These are phyloP conservation scores for Tillus elongatus DNA, from an alignment of 2,888 invertebrate species.

Conservation along the genomic window DNA sequence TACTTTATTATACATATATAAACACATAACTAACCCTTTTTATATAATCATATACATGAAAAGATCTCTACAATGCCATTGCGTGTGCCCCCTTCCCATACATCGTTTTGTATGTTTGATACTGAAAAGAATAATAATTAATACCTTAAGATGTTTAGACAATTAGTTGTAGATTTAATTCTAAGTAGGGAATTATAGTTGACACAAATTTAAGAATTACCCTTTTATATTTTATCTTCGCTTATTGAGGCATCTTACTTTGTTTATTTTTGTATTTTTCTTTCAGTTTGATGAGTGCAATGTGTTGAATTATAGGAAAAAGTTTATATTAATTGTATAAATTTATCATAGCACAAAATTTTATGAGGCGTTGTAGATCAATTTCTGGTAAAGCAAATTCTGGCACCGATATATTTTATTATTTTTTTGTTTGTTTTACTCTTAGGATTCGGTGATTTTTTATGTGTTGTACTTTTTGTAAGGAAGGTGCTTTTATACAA, in stretches of 20 bases:
- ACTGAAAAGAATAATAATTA: conserved; percentile 23
- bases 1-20: conserved; percentile 1
- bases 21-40: conserved; percentile 13
- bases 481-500: conserved; percentile 26
- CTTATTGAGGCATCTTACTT: neutral
- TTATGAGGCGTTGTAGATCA: conserved; percentile 27
- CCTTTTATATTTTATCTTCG: neutral
- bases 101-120: conserved; percentile 32
- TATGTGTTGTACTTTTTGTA: neutral
- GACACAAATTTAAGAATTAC: neutral
- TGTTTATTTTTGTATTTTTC: neutral
- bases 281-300: conserved; percentile 17
- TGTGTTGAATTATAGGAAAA: conserved; percentile 19
- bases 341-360: conserved; percentile 23
- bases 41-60: conserved; percentile 27
- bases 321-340: conserved; percentile 13
- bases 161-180: neutral
- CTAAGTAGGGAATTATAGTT: neutral
- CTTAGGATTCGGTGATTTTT: no score
- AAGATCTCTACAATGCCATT: conserved; percentile 41
- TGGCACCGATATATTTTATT: neutral
- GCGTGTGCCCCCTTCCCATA: conserved; percentile 30
- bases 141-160: neutral
- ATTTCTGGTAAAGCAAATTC: conserved; percentile 13
- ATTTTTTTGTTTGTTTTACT: neutral